Evolutionary conservation across 2,797 vertebrate species (phyloP), one percentile per base, ranked within the genome.

Genomic region (Phoebastria nigripes): DNA sequence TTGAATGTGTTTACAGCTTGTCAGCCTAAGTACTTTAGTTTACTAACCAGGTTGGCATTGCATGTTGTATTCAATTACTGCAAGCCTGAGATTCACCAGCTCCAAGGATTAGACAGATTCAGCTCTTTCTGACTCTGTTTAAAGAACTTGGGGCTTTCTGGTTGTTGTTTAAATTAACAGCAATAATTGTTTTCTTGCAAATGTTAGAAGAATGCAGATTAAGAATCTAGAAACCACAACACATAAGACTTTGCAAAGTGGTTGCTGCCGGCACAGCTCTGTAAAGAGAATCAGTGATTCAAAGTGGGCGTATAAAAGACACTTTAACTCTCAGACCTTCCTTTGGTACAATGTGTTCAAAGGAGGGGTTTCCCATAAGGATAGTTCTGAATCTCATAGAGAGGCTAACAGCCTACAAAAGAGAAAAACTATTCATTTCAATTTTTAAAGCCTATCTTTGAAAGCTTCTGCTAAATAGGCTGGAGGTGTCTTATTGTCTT

Each of bases 41-140:
- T 86, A 84, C 90, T 93, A 93, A 91, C 79, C 92, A 95, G 92
- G 90, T 28, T 96, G 95, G 94, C 95, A 94, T 29, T 20, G 21
- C 33, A 41, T 35, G 74, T 29, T 96, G 61, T 56, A 82, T n/a
- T 85, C 78, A 97, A 83, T 94, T 95, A 94, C 72, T 81, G 90
- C 4, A 4, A 88, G 89, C 84, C 69, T 29, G 72, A 94, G 66
- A 93, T 74, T 79, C 79, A 86, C 55, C 83, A 92, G 86, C 94
- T 90, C 65, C 71, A 39, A 83, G 61, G 55, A 80, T 91, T 55
- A 91, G 83, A 95, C 88, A 89, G 87, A 81, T 62, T 33, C 81
- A 66, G 79, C 79, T 93, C 87, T 52, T 90, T 58, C 79, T 29
- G 33, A 73, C 58, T 69, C 78, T 80, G 65, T 63, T 76, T 76